Base-by-base conservation (phyloP, 2,113 vertebrate species). In the Chaetodon auriga region DNA sequence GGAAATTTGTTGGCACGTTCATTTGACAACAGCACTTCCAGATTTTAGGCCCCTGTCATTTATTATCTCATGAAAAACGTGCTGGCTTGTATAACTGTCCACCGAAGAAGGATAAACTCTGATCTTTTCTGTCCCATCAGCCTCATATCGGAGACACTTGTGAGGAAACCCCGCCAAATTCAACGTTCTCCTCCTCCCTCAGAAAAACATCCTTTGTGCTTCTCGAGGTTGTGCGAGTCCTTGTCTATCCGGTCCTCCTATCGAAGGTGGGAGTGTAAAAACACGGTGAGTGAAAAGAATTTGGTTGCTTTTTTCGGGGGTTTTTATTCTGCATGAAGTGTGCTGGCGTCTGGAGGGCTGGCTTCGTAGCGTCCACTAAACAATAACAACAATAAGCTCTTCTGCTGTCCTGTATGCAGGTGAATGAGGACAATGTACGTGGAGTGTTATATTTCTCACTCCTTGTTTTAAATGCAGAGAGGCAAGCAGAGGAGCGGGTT, bases 151-250 rank as follows among this genome's bases (percentile, higher is more conserved):
- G 45, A 63, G 68, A 25, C 18, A 12, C 21, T 19, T 53, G 25
- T 15, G 16, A 83, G 91, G 89, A 87, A 85, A 79, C 84, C 13
- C 57, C 82, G 80, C 89, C 85, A 83, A 77, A 62, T 60, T 8
- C 10, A 77, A 49, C 76, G 23, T 30, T 73, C 60, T 84, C 75
- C 78, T 85, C 66, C 64, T 49, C 69, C 72, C 68, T 3, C 73
- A 90, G 38, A 91, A 68, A 87, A 90, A 90, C 87, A 86, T 87
- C 88, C 85, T 87, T 72, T 82, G 72, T 77, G 55, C 57, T 78
- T 80, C 65, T 72, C 54, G 69, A 78, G 75, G 76, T 70, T 55
- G 78, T 58, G 64, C 14, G n/a, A 75, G 51, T 75, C 61, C 46
- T 54, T 58, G 41, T 68, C 70, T 65, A 68, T 72, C 75, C 60